phyloP scores from a whole-genome alignment of 64 coral and sea anemone genomes.

The Hydrozoanthus tunicans region DNA sequence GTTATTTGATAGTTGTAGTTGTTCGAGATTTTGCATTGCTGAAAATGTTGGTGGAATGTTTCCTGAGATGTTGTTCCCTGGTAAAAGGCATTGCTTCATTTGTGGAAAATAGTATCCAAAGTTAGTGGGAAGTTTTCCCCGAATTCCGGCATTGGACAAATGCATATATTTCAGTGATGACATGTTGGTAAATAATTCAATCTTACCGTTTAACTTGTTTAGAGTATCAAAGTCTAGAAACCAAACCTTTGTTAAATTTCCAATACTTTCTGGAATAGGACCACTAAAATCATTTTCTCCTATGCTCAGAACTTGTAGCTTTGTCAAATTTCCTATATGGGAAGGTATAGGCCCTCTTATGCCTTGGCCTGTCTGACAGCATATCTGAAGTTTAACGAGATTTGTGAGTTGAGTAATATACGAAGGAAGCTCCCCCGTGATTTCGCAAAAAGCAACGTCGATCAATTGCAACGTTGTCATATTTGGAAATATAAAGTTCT shows the following conservation, averaged over 20 bases:
- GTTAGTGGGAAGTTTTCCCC: not conserved
- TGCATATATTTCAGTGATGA: constrained; percentile 66
- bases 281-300: constrained; percentile 60
- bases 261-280: constrained; percentile 67
- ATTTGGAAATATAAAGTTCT: constrained; percentile 66
- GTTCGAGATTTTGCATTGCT: constrained; percentile 21
- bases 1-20: constrained; percentile 20
- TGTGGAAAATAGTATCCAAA: constrained; percentile 5
- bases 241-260: constrained; percentile 57
- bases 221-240: constrained; percentile 65
- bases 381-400: constrained; percentile 65
- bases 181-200: constrained; percentile 54
- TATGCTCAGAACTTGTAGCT: constrained; percentile 67
- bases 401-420: constrained; percentile 33
- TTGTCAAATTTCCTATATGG: constrained; percentile 59
- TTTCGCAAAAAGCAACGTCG: constrained; percentile 45
- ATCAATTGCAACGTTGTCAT: constrained; percentile 59
- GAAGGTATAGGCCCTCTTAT: constrained; percentile 58
- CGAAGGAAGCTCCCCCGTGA: constrained; percentile 48
- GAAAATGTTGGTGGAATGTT: constrained; percentile 29
- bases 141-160: constrained; percentile 55
- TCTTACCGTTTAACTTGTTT: not conserved
- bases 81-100: constrained; percentile 27
- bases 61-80: constrained; percentile 52
- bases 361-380: constrained; percentile 59